Evolutionary conservation across 2,888 invertebrate species (phyloP), one percentile per base, ranked within the genome.

Genomic region (Oxycera nigricornis): DNA sequence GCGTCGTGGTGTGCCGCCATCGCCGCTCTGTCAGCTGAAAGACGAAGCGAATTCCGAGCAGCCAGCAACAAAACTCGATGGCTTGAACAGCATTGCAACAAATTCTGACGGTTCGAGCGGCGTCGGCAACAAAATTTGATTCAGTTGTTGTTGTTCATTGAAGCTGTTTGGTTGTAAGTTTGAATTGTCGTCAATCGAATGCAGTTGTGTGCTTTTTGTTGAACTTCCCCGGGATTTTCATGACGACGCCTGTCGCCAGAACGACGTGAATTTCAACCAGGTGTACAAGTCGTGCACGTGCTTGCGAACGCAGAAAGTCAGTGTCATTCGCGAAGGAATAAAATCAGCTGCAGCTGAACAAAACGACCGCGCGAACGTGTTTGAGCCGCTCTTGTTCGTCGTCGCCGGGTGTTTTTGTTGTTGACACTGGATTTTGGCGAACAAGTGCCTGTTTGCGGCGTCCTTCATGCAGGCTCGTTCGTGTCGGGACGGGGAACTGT

Each of bases 91-190:
- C n/a, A n/a, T n/a, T n/a, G n/a, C n/a, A n/a, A n/a, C n/a, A n/a
- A n/a, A n/a, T n/a, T n/a, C n/a, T n/a, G n/a, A n/a, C n/a, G n/a
- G n/a, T n/a, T n/a, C n/a, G n/a, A n/a, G n/a, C n/a, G n/a, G n/a
- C n/a, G n/a, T n/a, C n/a, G n/a, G n/a, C n/a, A n/a, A n/a, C n/a
- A 46, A 46, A 46, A 7, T 14, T 35, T 31, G 11, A 50, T 11
- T 68, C 46, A 68, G 68, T 68, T 52, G 68, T 50, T 68, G 68
- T n/a, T n/a, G 9, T 11, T 1, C 30, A 50, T 39, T 46, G 68
- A 28, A 50, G 62, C 30, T 68, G 28, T 46, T 2, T 67, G 22
- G 46, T 67, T 30, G 11, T 62, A 26, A 7, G 31, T 28, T 31
- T 7, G 31, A 6, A 20, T 62, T 17, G 17, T 17, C 14, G 68